Base-by-base conservation (phyloP, 2,797 vertebrate species). In the Phoebastria nigripes region DNA sequence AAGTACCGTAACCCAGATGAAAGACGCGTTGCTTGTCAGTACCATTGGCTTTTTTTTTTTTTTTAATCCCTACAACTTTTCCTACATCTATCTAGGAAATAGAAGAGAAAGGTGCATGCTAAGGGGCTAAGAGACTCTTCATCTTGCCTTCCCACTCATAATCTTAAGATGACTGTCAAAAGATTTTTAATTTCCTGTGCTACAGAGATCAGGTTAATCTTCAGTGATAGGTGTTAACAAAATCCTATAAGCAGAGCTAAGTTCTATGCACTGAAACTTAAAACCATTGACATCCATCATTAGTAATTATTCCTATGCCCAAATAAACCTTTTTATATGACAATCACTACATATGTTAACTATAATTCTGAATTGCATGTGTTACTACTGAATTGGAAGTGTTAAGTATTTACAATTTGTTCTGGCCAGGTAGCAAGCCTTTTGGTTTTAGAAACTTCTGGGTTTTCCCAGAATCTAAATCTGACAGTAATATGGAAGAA, bases 161-260 rank as follows among this genome's bases (percentile, higher is more conserved):
- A 95, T 95, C 90, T 93, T 37, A 69, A 95, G 15, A 95, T 85
- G 91, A 70, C 93, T 97, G 95, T 76, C 96, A 95, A 85, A 94
- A 82, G 58, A 83, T 66, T 93, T 94, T 93, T 95, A 92, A 96
- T 90, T 94, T 94, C 86, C 90, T 89, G 67, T 87, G 87, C 83
- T 67, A 59, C 3, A 0, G 86, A 94, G 89, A 96, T 97, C 92
- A 96, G 70, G 92, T 92, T 96, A 97, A 97, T 96, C 95, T 94
- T 71, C 94, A 82, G 90, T 93, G 94, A 96, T 85, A 96, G 93
- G 93, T 93, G 94, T 97, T 97, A 96, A 78, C 85, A 78, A 95
- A 97, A 96, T 96, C 96, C 93, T 58, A 31, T 95, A 94, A 95
- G 76, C 58, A 89, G 77, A 84, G 81, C 70, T 96, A 70, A 96